Evolutionary conservation across 1,140 invertebrate genomes (phyloP).

Genomic region (Zophobas morio): DNA sequence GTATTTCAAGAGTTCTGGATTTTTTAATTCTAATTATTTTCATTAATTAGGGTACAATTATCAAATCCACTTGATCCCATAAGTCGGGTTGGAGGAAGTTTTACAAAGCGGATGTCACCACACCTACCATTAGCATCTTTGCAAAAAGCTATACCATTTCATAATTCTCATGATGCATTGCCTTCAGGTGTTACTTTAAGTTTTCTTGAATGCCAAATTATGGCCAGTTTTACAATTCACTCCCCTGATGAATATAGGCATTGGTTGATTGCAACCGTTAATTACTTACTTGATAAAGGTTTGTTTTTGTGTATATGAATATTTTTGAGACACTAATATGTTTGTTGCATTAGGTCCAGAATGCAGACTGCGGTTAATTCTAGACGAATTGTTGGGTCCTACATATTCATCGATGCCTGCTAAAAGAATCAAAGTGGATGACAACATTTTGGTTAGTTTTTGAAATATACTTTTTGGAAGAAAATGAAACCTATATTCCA

Average conservation of each 20-base stretch:
- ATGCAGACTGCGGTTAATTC: conserved; percentile 76
- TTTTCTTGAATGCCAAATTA: conserved; percentile 84
- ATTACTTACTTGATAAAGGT: conserved; percentile 86
- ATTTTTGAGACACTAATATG: conserved; percentile 45
- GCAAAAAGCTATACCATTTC: conserved; percentile 60
- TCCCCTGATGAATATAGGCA: conserved; percentile 83
- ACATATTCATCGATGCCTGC: conserved; percentile 72
- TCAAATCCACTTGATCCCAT: conserved; percentile 69
- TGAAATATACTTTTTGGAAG: background rate
- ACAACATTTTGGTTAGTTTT: conserved; percentile 59
- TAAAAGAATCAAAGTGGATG: conserved; percentile 58
- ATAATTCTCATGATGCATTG: conserved; percentile 62
- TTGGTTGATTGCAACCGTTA: conserved; percentile 82
- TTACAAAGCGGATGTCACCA: conserved; percentile 55
- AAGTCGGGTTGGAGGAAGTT: conserved; percentile 64
- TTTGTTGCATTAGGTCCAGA: conserved; percentile 72
- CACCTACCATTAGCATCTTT: conserved; percentile 63
- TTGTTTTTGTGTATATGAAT: conserved; percentile 51
- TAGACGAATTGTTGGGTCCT: conserved; percentile 83
- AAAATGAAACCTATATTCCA: conserved; percentile 14
- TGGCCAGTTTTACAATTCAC: conserved; percentile 77
- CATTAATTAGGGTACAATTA: conserved; percentile 67
- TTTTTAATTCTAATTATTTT: background rate
- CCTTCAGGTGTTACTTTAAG: conserved; percentile 74
- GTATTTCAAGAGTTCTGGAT: conserved; percentile 49